Percentiles rank a stretch among this genome's conserved stretches.
These are phyloP conservation scores for Acipenser oxyrinchus DNA, from an alignment of 2,797 vertebrate genomes.

Conservation along the genomic window DNA sequence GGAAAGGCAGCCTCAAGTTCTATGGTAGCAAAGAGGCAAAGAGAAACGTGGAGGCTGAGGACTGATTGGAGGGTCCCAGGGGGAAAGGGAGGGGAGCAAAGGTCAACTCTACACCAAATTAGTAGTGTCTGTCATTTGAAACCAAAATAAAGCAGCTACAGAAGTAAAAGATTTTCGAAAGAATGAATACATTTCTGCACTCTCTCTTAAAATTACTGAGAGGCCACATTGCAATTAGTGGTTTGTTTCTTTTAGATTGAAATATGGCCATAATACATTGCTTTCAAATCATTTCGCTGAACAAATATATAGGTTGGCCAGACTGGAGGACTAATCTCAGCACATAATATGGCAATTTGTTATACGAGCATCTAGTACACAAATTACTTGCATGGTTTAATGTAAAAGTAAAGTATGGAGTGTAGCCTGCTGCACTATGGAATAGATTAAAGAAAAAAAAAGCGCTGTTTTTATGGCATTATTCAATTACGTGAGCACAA, in stretches of 20 bases:
- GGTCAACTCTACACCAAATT: slow-evolving; percentile 81
- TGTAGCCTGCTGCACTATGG: slow-evolving; percentile 12
- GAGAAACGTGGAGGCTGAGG: slow-evolving; percentile 50
- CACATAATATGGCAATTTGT: slow-evolving; percentile 73
- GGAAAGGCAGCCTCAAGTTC: slow-evolving; percentile 60
- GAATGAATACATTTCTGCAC: slow-evolving; percentile 56
- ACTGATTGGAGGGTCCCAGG: slow-evolving; percentile 78
- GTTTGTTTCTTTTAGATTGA: slow-evolving; percentile 75
- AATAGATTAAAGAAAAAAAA: slow-evolving; percentile 30
- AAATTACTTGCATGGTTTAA: slow-evolving; percentile 55
- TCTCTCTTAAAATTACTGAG: slow-evolving; percentile 58
- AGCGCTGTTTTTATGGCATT: slow-evolving; percentile 45
- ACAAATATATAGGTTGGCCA: slow-evolving; percentile 46
- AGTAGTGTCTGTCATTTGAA: slow-evolving; percentile 85
- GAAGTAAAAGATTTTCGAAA: slow-evolving; percentile 71
- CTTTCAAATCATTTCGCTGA: slow-evolving; percentile 65
- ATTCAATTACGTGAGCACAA: slow-evolving; percentile 42
- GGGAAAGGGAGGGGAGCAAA: slow-evolving; percentile 52
- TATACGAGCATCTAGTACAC: slow-evolving; percentile 59
- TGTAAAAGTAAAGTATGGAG: slow-evolving; percentile 23
- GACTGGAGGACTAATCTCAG: slow-evolving; percentile 63
- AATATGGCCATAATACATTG: slow-evolving; percentile 79
- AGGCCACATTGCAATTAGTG: slow-evolving; percentile 73
- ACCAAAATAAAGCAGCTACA: slow-evolving; percentile 82
- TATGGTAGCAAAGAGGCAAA: slow-evolving; percentile 53